These are phyloP conservation scores for Micropoecilia bifurca DNA, from an alignment of 2,797 vertebrate species.

Conservation along the genomic window DNA sequence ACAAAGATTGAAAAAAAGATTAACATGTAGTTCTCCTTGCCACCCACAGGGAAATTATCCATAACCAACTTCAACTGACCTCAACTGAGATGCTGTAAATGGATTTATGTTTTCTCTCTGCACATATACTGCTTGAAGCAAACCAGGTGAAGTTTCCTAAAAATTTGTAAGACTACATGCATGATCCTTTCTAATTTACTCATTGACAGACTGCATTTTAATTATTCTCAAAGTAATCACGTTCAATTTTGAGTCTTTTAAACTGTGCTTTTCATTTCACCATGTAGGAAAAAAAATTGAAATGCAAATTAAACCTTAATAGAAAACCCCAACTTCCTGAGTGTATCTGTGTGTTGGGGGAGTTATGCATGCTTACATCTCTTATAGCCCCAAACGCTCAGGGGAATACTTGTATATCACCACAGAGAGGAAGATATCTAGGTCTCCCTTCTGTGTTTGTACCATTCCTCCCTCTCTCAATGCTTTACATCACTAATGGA, in stretches of 20 bases:
- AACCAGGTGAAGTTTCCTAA: not conserved
- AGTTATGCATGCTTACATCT: conserved; percentile 28
- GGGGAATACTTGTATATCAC: conserved; percentile 64
- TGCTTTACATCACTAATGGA: conserved; percentile 14
- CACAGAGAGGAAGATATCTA: conserved; percentile 52
- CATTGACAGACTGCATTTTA: not conserved
- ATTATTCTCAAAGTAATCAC: not conserved
- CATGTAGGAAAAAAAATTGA: not conserved
- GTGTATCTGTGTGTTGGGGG: conserved; percentile 25
- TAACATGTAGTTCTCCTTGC: not conserved
- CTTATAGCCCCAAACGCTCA: conserved; percentile 41
- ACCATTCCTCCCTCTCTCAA: conserved; percentile 22
- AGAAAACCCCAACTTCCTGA: not conserved
- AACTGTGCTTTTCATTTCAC: not conserved
- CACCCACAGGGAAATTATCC: not conserved
- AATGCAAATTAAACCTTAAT: not conserved
- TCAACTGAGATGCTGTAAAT: not conserved
- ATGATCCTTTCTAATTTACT: not conserved
- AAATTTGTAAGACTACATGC: not conserved
- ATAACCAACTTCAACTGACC: not conserved
- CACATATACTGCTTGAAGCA: not conserved
- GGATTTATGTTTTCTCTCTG: not conserved
- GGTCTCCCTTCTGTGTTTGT: conserved; percentile 51
- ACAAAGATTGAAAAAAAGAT: not conserved
- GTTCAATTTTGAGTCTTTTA: not conserved